These are phyloP conservation scores for Trichoplusia ni DNA, from an alignment of 1,140 invertebrate species.

Conservation along the genomic window DNA sequence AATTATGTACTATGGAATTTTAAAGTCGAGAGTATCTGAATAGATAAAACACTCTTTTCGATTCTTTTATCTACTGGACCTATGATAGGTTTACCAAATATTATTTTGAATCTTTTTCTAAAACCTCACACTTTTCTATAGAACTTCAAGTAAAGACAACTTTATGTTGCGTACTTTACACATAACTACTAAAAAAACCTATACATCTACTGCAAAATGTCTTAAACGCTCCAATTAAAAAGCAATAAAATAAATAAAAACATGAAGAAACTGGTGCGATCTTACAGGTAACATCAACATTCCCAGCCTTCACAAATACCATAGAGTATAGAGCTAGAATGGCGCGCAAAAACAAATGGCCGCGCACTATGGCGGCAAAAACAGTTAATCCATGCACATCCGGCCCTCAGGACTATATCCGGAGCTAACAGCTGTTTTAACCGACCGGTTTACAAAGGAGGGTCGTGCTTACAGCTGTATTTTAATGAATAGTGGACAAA, in stretches of 20 bases:
- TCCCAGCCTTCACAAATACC: conserved; percentile 1
- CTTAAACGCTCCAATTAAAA: background rate
- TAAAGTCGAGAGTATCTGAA: too few relatives aligned
- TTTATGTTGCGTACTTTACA: too few relatives aligned
- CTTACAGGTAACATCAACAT: background rate
- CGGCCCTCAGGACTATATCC: conserved; percentile 21
- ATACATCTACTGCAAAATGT: background rate
- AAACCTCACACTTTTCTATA: too few relatives aligned
- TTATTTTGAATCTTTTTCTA: too few relatives aligned
- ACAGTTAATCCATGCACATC: conserved; percentile 24
- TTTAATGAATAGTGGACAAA: background rate
- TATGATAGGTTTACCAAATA: too few relatives aligned
- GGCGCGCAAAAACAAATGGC: conserved; percentile 7
- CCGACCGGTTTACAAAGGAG: background rate
- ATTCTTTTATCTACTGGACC: too few relatives aligned
- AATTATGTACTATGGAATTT: too few relatives aligned
- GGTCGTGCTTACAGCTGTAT: conserved; percentile 11
- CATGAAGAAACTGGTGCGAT: background rate
- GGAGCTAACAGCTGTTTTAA: conserved; percentile 25
- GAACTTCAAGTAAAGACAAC: background rate
- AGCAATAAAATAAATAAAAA: background rate
- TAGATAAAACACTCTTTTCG: too few relatives aligned
- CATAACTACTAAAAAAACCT: too few relatives aligned
- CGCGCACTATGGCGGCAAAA: conserved; percentile 15
- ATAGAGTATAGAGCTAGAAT: background rate